Evolutionary conservation across 2,888 invertebrate genomes (phyloP).

Genomic region (Macropis europaea): DNA sequence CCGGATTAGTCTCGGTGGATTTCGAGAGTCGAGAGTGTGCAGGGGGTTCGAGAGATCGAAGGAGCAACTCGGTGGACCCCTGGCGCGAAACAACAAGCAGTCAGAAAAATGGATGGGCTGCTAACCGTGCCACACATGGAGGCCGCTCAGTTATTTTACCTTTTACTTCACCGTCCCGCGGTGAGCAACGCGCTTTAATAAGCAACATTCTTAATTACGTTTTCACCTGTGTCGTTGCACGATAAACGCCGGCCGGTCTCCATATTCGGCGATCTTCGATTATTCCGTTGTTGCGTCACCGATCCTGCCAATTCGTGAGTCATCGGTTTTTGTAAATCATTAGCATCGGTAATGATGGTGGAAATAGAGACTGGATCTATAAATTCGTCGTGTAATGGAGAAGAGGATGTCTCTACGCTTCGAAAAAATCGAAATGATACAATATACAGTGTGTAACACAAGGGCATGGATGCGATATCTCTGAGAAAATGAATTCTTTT

Average conservation of each 20-base stretch:
- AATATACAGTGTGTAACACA: too few relatives aligned
- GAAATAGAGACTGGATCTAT: too few relatives aligned
- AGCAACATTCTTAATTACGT: slow-evolving; percentile 65
- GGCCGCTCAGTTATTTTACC: slow-evolving; percentile 71
- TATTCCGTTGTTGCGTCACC: too few relatives aligned
- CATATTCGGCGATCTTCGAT: slow-evolving; percentile 5
- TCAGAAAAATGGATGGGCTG: slow-evolving; percentile 80
- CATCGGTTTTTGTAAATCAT: too few relatives aligned
- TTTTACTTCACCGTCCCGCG: slow-evolving; percentile 61
- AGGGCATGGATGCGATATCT: too few relatives aligned
- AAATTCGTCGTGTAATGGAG: too few relatives aligned
- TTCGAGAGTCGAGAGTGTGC: background rate
- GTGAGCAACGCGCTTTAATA: slow-evolving; percentile 63
- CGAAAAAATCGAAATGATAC: too few relatives aligned
- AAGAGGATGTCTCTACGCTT: too few relatives aligned
- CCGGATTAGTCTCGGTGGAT: slow-evolving; percentile 20
- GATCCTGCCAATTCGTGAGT: too few relatives aligned
- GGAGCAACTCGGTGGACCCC: slow-evolving; percentile 72
- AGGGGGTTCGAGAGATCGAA: slow-evolving; percentile 62
- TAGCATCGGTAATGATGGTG: too few relatives aligned
- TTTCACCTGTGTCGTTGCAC: slow-evolving; percentile 60
- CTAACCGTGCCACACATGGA: slow-evolving; percentile 79
- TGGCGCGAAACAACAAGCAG: slow-evolving; percentile 78
- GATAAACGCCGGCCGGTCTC: slow-evolving; percentile 25
- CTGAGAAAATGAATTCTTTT: too few relatives aligned